Percentiles rank a stretch among this genome's conserved stretches.
phyloP scores from a whole-genome alignment of 2,113 vertebrate species.

The Grallaria varia region DNA sequence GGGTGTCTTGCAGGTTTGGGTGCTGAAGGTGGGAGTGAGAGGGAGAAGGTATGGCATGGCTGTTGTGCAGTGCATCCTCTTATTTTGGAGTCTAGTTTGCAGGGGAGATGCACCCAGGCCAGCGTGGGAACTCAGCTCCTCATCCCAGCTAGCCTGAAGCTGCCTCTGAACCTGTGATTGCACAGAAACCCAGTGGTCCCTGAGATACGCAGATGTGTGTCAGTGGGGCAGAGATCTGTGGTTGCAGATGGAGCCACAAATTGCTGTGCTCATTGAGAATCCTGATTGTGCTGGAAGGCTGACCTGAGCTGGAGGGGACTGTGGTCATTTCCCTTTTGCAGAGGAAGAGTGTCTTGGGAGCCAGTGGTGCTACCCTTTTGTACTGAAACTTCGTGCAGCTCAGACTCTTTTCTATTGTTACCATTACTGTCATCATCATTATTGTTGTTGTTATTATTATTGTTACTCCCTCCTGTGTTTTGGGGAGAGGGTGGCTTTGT shows the following conservation, averaged over 20 bases:
- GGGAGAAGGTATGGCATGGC: neutral
- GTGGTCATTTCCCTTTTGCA: neutral
- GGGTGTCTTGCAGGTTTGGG: neutral
- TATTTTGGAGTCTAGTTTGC: neutral
- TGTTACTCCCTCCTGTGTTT: neutral
- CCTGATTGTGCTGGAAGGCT: neutral
- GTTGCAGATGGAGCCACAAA: neutral
- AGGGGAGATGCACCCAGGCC: accelerated
- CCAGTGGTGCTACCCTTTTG: neutral
- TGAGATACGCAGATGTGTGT: neutral
- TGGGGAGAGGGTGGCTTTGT: neutral
- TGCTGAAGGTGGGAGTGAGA: neutral
- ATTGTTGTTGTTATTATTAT: neutral
- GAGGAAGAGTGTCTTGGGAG: neutral
- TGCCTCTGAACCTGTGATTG: neutral
- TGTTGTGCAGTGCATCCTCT: neutral
- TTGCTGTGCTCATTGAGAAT: neutral
- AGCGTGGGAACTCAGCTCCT: neutral
- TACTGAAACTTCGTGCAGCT: neutral
- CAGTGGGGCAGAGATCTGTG: neutral
- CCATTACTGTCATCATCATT: neutral
- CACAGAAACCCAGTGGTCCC: neutral
- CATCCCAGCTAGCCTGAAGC: accelerated
- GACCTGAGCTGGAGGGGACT: neutral
- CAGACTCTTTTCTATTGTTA: neutral